Conservation (phyloP, 1,140 invertebrate genomes). For the Listronotus oregonensis region DNA sequence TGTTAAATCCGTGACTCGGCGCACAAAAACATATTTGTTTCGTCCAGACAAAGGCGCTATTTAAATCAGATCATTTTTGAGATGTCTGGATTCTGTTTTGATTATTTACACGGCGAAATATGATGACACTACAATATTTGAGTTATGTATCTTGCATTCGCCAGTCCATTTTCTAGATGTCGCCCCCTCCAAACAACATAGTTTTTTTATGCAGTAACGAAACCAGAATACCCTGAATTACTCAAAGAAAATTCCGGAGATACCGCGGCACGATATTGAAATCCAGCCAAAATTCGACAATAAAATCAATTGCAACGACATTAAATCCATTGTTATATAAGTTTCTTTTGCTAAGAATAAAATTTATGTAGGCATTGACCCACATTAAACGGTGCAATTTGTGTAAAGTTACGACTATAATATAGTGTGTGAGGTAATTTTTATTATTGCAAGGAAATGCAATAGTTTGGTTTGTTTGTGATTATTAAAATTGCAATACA, state of each 20-base stretch:
- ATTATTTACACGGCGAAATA: background rate
- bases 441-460: conserved; percentile 30
- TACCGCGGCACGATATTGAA: conserved; percentile 7
- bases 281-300: conserved; percentile 24
- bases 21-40: conserved; percentile 20
- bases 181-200: too few relatives aligned
- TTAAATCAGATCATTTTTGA: conserved; percentile 28
- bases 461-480: conserved; percentile 29
- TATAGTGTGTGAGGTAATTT: conserved; percentile 33
- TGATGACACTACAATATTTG: background rate
- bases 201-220: too few relatives aligned
- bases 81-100: conserved; percentile 28
- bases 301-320: conserved; percentile 24
- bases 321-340: conserved; percentile 29
- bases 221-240: too few relatives aligned
- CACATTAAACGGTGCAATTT: conserved; percentile 29
- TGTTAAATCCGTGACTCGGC: conserved; percentile 22
- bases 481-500: conserved; percentile 27
- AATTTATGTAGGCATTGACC: conserved; percentile 38
- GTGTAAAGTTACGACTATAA: conserved; percentile 28
- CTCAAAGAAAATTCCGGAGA: too few relatives aligned
- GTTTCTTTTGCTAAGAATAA: conserved; percentile 28
- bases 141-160: too few relatives aligned
- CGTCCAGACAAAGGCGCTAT: conserved; percentile 32
- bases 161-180: too few relatives aligned